Evolutionary conservation across 2,888 invertebrate species (phyloP).

Genomic region (Palloptera scutellata): DNA sequence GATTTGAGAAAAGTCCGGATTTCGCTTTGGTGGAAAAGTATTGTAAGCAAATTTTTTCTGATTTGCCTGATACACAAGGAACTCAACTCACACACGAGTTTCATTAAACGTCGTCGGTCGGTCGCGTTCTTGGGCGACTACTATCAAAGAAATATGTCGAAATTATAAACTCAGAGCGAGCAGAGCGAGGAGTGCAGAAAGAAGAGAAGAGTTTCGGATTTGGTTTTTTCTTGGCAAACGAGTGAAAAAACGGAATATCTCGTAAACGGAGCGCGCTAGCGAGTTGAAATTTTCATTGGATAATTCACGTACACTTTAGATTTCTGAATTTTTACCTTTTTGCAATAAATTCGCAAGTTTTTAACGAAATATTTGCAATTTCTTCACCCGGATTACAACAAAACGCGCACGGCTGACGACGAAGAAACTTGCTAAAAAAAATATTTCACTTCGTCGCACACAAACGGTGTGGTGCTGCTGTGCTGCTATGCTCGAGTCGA

Average conservation of each 20-base stretch:
- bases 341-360: slow-evolving; percentile 52
- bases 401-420: slow-evolving; percentile 53
- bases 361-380: slow-evolving; percentile 52
- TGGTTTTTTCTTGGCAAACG: neutral
- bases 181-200: slow-evolving; percentile 3
- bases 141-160: slow-evolving; percentile 16
- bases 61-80: too few relatives aligned
- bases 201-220: neutral
- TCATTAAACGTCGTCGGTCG: too few relatives aligned
- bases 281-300: slow-evolving; percentile 30
- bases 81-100: too few relatives aligned
- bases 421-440: slow-evolving; percentile 56
- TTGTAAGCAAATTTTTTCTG: too few relatives aligned
- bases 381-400: slow-evolving; percentile 52
- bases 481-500: neutral
- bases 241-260: slow-evolving; percentile 18
- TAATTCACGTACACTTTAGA: slow-evolving; percentile 42
- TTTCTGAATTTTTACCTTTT: slow-evolving; percentile 47
- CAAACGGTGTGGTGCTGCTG: slow-evolving; percentile 22
- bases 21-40: too few relatives aligned
- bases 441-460: slow-evolving; percentile 42
- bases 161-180: neutral
- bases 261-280: slow-evolving; percentile 5
- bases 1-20: too few relatives aligned
- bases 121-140: neutral